Base-by-base conservation (phyloP, 2,113 vertebrate genomes). In the Ictidomys tridecemlineatus region DNA sequence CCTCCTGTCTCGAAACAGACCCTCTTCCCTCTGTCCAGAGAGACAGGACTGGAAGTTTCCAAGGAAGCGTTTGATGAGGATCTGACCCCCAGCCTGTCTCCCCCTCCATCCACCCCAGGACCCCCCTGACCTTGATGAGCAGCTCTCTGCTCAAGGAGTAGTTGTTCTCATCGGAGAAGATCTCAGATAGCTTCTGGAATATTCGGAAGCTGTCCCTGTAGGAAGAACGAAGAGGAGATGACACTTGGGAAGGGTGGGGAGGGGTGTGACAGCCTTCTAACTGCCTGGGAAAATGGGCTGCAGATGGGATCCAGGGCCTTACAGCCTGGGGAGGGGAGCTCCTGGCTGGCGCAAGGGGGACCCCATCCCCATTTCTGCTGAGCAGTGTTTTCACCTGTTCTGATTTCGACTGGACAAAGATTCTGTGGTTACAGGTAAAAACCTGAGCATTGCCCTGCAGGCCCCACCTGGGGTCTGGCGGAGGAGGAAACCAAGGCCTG, bases 131-230 rank as follows among this genome's bases (percentile, higher is more conserved):
- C 99, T 99, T 99, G 94, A 99, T 99, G 93, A 99, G 99, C 45
- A 99, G 99, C 96, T 99, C 99, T 92, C 99, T 98, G 97, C 99
- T 99, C 74, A 99, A 98, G 0, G 99, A 99, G 98, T 99, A 99
- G 98, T 99, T 99, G 98, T 99, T 99, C 98, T 99, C 99, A 0
- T 99, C 99, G 0, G 99, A 99, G 98, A 99, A 99, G 97, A 99
- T 99, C 98, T 99, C 99, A 0, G 99, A 99, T 69, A 99, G 99
- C 96, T 99, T 99, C 0, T 99, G 99, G 96, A 99, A 99, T 30
- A 99, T 99, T 42, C 99, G 99, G 97, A 99, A 98, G 95, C 99
- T 99, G 94, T 99, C 99, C 94, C 99, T 99, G 98, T 1, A 18
- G 77, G 1, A 10, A 37, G 0, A 5, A 53, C n/a, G 42, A 32